Evolutionary conservation across 2,888 invertebrate species (phyloP), one percentile per base, ranked within the genome.

Genomic region (Sarcophaga variegata): DNA sequence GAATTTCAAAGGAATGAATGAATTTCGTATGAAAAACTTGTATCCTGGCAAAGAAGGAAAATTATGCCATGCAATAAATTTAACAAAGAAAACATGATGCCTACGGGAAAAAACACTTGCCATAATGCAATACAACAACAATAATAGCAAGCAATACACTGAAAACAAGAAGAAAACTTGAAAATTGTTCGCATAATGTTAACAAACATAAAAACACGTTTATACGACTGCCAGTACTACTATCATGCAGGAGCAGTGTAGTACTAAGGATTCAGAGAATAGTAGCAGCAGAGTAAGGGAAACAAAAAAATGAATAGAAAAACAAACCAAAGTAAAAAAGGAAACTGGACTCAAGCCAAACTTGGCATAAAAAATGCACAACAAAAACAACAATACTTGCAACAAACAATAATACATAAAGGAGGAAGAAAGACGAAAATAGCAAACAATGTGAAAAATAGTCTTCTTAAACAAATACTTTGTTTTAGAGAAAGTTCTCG

Each of bases 261-360:
- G 3, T 54, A 17, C 54, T 6, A 82, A 71, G 76, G 76, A 71
- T 64, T 59, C 71, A 37, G 49, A 22, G 60, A 72, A 74, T 74
- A 76, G 37, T 5, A 76, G 66, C 76, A 81, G 37, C 66, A 81
- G 49, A 49, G 14, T 12, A 49, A 3, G 11, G 11, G 14, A 2
- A 12, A 49, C 2, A 12, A 49, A 49, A 49, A 45, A 67, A 6
- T 37, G 37, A 27, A 27, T 37, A 37, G 37, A 37, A 67, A 45
- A 45, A 11, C 10, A 45, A 45, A 17, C 4, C 54, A 54, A 54
- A 14, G 54, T 14, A 54, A 54, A 54, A 54, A 76, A 67, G 49
- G 45, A 80, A 76, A 76, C 84, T 84, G 84, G 80, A 85, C 84
- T 67, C 49, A 79, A 85, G 80, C 84, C 84, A 85, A 85, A 79